A percentile compares a stretch with the other conserved stretches of the same genome.
Conservation (phyloP, 2,888 invertebrate species). For the Coelinius sp. region DNA sequence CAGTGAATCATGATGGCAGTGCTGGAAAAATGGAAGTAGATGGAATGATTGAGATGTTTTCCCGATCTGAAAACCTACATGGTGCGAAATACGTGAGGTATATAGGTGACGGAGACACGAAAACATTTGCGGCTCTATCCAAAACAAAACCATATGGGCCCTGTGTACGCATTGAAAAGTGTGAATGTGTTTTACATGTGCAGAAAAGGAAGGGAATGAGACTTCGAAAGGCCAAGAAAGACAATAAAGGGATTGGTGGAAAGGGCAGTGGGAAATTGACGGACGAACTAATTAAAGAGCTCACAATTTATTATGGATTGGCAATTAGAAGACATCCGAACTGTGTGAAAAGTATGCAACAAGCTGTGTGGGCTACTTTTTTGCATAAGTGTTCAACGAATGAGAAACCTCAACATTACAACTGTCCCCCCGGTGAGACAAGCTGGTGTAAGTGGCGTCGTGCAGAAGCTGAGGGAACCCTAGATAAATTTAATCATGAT, state of each 20-base stretch:
- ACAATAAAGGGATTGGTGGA: background rate
- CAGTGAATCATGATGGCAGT: slow-evolving; percentile 49
- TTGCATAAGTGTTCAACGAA: slow-evolving; percentile 21
- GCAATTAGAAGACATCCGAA: slow-evolving; percentile 23
- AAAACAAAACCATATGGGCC: slow-evolving; percentile 36
- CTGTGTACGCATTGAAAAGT: slow-evolving; percentile 31
- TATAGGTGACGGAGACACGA: slow-evolving; percentile 44
- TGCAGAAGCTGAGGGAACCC: slow-evolving; percentile 17
- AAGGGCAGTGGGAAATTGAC: slow-evolving; percentile 1
- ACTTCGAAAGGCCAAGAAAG: slow-evolving; percentile 1
- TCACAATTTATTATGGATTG: slow-evolving; percentile 25
- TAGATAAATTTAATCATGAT: slow-evolving; percentile 36
- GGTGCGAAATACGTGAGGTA: slow-evolving; percentile 41
- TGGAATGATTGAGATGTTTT: slow-evolving; percentile 49
- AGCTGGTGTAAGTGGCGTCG: slow-evolving; percentile 11
- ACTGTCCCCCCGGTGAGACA: slow-evolving; percentile 9
- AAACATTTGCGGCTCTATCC: slow-evolving; percentile 36
- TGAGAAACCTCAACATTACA: slow-evolving; percentile 21
- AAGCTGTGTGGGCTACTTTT: slow-evolving; percentile 28
- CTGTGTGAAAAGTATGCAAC: slow-evolving; percentile 14
- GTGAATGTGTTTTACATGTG: slow-evolving; percentile 34
- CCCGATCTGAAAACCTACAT: slow-evolving; percentile 41
- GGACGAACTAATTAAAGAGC: slow-evolving; percentile 9
- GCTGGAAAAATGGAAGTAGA: slow-evolving; percentile 50
- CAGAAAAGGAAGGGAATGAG: slow-evolving; percentile 34